Conservation (phyloP, 2,113 vertebrate genomes). For the Daphoenositta chrysoptera region DNA sequence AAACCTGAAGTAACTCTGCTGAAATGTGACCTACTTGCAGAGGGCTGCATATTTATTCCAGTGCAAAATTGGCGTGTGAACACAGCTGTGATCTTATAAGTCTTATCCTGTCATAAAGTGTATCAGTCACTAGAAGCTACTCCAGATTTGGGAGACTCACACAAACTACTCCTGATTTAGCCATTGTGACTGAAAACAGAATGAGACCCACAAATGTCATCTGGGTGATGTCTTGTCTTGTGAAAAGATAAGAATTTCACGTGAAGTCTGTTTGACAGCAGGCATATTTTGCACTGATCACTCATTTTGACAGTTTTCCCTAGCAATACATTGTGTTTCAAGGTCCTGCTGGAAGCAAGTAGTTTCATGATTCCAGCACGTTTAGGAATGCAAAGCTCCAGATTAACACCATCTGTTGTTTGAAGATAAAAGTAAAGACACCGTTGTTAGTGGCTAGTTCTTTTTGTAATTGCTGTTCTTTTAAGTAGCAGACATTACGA, state of each 20-base stretch:
- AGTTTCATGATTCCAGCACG: conserved; percentile 24
- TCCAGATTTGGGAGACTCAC: not conserved
- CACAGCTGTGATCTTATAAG: not conserved
- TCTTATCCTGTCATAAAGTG: not conserved
- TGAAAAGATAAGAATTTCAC: not conserved
- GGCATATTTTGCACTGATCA: not conserved
- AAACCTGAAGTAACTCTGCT: not conserved
- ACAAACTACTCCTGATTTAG: not conserved
- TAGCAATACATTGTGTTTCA: not conserved
- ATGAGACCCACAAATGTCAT: not conserved
- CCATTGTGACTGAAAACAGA: not conserved
- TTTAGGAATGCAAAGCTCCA: conserved; percentile 35
- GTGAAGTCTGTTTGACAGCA: not conserved
- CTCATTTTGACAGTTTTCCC: not conserved
- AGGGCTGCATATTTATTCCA: not conserved
- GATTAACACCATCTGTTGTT: conserved; percentile 60
- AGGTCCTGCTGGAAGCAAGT: not conserved
- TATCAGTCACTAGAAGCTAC: not conserved
- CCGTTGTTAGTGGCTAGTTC: conserved; percentile 21
- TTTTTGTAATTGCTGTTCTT: conserved; percentile 23
- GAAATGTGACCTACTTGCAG: not conserved
- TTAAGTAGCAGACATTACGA: not conserved
- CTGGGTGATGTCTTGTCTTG: not conserved
- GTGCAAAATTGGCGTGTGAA: accelerated
- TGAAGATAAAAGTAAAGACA: conserved; percentile 46